Evolutionary conservation across 2,888 invertebrate species (phyloP).

Genomic region (Zootermopsis nevadensis): DNA sequence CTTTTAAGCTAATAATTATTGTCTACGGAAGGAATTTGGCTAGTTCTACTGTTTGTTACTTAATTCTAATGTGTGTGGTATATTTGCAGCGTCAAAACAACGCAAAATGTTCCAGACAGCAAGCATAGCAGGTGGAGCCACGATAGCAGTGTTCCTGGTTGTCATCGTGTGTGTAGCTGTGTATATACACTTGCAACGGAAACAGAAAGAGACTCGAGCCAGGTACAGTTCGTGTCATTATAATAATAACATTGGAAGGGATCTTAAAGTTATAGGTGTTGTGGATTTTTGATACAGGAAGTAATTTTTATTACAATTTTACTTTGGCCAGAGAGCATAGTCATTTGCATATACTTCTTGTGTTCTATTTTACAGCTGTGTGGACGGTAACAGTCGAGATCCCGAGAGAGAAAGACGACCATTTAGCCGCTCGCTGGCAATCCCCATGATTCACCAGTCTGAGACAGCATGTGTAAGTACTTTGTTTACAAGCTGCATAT

Average conservation of each 20-base stretch:
- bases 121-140: slow-evolving; percentile 87
- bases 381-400: slow-evolving; percentile 50
- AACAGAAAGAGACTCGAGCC: slow-evolving; percentile 54
- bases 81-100: slow-evolving; percentile 75
- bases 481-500: too few relatives aligned
- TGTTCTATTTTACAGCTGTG: slow-evolving; percentile 36
- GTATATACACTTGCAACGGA: slow-evolving; percentile 56
- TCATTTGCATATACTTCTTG: not conserved
- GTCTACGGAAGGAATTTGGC: too few relatives aligned
- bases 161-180: slow-evolving; percentile 59
- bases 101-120: slow-evolving; percentile 89
- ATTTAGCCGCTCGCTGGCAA: slow-evolving; percentile 48
- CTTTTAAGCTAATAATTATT: too few relatives aligned
- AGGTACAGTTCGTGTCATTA: slow-evolving; percentile 38
- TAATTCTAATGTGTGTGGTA: not conserved
- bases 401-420: slow-evolving; percentile 48
- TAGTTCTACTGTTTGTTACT: not conserved
- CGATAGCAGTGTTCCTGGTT: slow-evolving; percentile 67
- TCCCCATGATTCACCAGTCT: slow-evolving; percentile 42
- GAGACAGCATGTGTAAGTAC: slow-evolving; percentile 43
- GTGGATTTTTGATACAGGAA: too few relatives aligned
- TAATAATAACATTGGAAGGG: too few relatives aligned
- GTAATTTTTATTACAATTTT: too few relatives aligned
- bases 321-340: too few relatives aligned
- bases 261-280: too few relatives aligned